These are phyloP conservation scores for zebrafish (Danio rerio) DNA, from an alignment of 2,113 vertebrate genomes.

Conservation along the genomic window DNA sequence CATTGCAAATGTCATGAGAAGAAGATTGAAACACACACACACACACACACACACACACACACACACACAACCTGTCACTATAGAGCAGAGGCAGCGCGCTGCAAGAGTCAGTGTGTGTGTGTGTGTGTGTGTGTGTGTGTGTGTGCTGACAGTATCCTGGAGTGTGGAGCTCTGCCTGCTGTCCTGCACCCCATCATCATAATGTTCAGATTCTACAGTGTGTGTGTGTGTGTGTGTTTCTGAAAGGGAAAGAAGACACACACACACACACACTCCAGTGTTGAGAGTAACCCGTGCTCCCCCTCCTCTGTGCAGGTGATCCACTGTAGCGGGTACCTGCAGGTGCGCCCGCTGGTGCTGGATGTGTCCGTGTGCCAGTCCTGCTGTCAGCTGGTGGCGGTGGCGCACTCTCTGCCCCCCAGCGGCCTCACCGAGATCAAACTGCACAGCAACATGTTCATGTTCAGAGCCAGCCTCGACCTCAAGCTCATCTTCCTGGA, in stretches of 20 bases:
- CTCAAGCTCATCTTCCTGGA: constrained; percentile 94
- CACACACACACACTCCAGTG: too few species aligned
- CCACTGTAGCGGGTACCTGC: constrained; percentile 95
- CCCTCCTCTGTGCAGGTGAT: constrained; percentile 80
- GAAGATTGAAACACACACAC: not conserved
- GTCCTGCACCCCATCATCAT: too few species aligned
- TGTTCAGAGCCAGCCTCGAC: constrained; percentile 94
- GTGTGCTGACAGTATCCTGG: too few species aligned
- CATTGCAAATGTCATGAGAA: constrained; percentile 27
- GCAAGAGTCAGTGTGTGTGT: too few species aligned
- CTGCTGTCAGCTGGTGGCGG: constrained; percentile 91
- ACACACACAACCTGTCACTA: too few species aligned
- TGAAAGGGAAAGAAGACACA: not conserved
- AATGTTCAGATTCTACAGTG: not conserved
- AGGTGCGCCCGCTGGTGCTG: constrained; percentile 89
- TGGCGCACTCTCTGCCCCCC: constrained; percentile 90
- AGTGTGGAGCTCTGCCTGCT: not conserved
- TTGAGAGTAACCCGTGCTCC: too few species aligned
- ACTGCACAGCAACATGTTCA: constrained; percentile 96
- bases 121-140: not conserved
- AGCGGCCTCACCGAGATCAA: constrained; percentile 95
- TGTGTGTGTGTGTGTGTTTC: constrained; percentile 1
- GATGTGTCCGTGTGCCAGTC: constrained; percentile 88
- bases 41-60: too few species aligned
- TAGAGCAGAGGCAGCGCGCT: too few species aligned